These are phyloP conservation scores for Butorides virescens DNA, from an alignment of 2,113 vertebrate species.

Conservation along the genomic window DNA sequence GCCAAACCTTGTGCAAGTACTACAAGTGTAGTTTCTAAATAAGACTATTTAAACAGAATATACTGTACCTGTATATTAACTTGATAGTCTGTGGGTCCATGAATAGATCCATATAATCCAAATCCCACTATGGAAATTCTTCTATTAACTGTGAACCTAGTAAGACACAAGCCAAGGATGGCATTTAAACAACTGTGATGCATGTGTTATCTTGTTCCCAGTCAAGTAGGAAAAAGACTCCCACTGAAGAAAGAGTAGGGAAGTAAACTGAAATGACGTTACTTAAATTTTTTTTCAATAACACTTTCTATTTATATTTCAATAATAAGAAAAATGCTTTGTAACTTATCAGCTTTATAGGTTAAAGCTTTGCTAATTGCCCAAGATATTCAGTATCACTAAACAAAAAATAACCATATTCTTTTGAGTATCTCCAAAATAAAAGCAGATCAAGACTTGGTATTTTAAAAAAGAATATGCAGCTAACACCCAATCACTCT, in stretches of 20 bases:
- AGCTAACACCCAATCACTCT: neutral
- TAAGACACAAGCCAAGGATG: neutral
- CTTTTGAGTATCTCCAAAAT: neutral
- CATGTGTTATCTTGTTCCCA: neutral
- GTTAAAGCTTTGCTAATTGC: neutral
- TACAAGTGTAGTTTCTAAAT: neutral
- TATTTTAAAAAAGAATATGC: neutral
- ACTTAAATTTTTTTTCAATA: neutral
- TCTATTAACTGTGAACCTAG: slow-evolving; percentile 92
- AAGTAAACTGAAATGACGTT: neutral
- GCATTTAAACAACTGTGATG: neutral
- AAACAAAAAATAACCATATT: neutral
- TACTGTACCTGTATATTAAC: slow-evolving; percentile 92
- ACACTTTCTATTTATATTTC: neutral
- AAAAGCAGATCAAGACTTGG: neutral
- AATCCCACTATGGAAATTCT: slow-evolving; percentile 94
- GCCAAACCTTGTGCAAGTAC: neutral
- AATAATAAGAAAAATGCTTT: neutral
- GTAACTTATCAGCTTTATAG: neutral
- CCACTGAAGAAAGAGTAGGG: neutral
- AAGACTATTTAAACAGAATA: neutral
- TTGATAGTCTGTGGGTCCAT: slow-evolving; percentile 94
- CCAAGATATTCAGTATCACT: neutral
- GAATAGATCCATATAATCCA: slow-evolving; percentile 94
- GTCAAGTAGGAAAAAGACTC: neutral